phyloP scores from a whole-genome alignment of 2,113 vertebrate genomes.

The Chinchilla lanigera region DNA sequence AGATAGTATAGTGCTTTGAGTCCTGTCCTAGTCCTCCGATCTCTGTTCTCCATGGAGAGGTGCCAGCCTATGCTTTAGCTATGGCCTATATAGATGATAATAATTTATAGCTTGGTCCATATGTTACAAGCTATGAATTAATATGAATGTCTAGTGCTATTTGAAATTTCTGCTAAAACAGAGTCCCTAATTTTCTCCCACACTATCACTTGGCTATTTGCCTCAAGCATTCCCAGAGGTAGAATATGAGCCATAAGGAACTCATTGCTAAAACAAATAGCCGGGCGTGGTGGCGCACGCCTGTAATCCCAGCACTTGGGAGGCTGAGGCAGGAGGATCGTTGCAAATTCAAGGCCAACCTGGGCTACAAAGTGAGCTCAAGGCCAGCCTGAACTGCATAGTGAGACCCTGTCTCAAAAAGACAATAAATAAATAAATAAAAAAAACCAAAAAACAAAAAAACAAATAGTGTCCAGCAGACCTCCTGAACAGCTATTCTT shows the following conservation, averaged over 20 bases:
- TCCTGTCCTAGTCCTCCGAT: neutral
- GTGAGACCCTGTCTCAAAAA: no score
- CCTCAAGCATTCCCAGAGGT: neutral
- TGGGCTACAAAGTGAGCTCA: no score
- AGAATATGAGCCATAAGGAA: neutral
- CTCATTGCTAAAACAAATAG: no score
- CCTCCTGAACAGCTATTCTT: neutral
- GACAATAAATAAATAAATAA: no score
- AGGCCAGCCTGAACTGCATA: no score
- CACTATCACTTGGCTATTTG: neutral
- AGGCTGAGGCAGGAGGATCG: no score
- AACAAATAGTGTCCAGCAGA: neutral
- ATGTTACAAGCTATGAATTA: neutral
- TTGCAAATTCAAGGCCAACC: no score
- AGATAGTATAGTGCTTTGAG: neutral
- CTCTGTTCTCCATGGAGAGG: neutral
- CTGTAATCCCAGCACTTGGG: no score
- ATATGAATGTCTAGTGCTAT: neutral
- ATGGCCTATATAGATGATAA: neutral
- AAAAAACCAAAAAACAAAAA: no score
- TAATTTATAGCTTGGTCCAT: neutral
- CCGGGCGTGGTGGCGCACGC: no score
- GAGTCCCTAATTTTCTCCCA: neutral
- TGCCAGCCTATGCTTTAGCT: neutral
- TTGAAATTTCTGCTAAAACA: neutral